A percentile compares a stretch with the other conserved stretches of the same genome.
Conservation (phyloP, 2,113 vertebrate genomes). For the Geothlypis trichas region DNA sequence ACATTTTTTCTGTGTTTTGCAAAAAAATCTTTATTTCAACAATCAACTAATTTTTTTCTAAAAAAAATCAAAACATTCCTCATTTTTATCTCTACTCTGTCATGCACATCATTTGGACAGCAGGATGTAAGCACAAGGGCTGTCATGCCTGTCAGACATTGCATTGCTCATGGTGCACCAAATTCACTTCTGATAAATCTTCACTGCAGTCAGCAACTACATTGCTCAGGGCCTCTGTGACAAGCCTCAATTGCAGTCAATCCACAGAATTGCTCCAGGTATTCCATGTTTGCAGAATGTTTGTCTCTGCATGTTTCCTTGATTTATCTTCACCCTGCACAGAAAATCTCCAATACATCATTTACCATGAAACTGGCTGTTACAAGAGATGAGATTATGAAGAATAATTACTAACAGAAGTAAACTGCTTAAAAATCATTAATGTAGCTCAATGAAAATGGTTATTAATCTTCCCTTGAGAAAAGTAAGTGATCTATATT, state of each 20-base stretch:
- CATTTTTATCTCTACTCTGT: not conserved
- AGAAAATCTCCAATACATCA: conserved; percentile 72
- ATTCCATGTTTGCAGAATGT: not conserved
- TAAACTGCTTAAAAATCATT: conserved; percentile 42
- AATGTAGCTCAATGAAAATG: not conserved
- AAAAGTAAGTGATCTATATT: not conserved
- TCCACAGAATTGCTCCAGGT: not conserved
- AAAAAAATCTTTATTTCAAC: not conserved
- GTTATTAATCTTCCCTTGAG: conserved; percentile 32
- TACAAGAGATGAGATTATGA: conserved; percentile 52
- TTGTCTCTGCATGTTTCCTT: not conserved
- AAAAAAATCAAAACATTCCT: not conserved
- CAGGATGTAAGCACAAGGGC: not conserved
- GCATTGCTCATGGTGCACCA: not conserved
- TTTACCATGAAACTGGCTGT: conserved; percentile 59
- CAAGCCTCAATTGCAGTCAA: not conserved
- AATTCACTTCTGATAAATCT: conserved; percentile 10
- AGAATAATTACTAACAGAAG: conserved; percentile 47
- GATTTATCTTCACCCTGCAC: conserved; percentile 46
- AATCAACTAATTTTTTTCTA: not conserved
- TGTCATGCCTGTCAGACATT: not conserved
- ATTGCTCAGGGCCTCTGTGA: not conserved
- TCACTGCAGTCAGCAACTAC: not conserved
- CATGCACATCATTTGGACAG: not conserved
- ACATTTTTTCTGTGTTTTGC: not conserved